Evolutionary conservation across 2,797 vertebrate genomes (phyloP).

Genomic region (Tauraco hartlaubi): DNA sequence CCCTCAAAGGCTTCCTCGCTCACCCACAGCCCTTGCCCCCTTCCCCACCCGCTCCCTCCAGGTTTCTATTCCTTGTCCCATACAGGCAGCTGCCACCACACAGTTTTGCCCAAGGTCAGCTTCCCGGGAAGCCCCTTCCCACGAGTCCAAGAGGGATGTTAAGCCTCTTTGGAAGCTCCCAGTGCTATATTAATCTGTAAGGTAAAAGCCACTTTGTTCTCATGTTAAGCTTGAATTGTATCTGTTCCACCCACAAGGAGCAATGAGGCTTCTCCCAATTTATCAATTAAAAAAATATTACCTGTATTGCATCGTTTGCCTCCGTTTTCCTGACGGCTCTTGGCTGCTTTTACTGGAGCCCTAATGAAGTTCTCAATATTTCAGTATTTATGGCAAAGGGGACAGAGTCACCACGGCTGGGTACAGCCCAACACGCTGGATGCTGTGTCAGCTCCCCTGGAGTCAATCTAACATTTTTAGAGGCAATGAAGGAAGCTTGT

Average conservation of each 20-base stretch:
- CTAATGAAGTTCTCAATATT: neutral
- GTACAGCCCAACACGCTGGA: neutral
- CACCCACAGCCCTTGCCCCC: neutral
- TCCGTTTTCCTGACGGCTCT: neutral
- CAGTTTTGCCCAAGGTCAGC: rapidly evolving
- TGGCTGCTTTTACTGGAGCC: neutral
- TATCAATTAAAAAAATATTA: neutral
- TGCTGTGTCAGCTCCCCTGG: neutral
- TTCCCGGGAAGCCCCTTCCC: neutral
- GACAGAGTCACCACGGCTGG: rapidly evolving
- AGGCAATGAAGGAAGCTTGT: neutral
- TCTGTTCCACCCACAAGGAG: neutral
- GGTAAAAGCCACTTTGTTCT: neutral
- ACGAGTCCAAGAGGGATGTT: neutral
- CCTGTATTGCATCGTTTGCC: neutral
- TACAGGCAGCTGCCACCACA: neutral
- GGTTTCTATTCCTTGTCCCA: neutral
- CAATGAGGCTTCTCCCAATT: neutral
- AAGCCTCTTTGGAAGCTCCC: neutral
- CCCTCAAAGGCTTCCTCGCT: neutral
- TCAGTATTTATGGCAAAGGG: neutral
- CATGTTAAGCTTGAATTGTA: neutral
- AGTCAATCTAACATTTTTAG: slow-evolving; percentile 17
- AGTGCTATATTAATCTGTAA: neutral
- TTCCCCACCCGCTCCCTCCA: neutral